Base-by-base conservation (phyloP, 2,797 vertebrate genomes). In the Semaprochilodus insignis region DNA sequence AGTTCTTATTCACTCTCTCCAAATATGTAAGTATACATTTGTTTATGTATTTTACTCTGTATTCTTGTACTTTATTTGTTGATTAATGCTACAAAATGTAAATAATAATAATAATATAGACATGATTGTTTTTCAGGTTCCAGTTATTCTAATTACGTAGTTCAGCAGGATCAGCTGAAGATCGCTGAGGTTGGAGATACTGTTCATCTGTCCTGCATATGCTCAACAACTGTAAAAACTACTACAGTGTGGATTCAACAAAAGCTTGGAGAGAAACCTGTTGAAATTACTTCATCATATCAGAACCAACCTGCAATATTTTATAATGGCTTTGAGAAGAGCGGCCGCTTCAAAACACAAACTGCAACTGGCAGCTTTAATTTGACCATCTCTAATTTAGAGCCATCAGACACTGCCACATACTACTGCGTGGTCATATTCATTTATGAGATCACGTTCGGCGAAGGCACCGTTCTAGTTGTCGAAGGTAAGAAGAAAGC, bases 361-460 rank as follows among this genome's bases (percentile, higher is more conserved):
- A 54, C 52, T 4, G n/a, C 16, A 75, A 3, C 19, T 25, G 21
- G 0, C 4, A 55, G 44, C 55, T 80, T 84, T 76, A 84, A 80
- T 55, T 48, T 84, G 44, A 78, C 48, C 54, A 80, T 84, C 44
- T 27, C 54, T 2, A 76, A 84, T 0, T 4, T 67, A 8, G 59
- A 54, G 19, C 54, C 72, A 31, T 75, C 57, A 23, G 77, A 84
- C 31, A 44, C 77, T 1, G 82, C 77, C 19, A 84, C 40, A 1
- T 84, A 84, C 72, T 80, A 75, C 40, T 84, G 82, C 5, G 65
- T 54, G 55, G 17, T 71, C 3, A 76, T 57, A 16, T 84, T 84
- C 76, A 55, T 84, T 55, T 80, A 80, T 57, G 82, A 84, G 11
- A 70, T 76, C 25, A 62, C 72, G n/a, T 84, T 84, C 44, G 44